Base-by-base conservation (phyloP, 2,113 vertebrate species). In the Tetrao urogallus region DNA sequence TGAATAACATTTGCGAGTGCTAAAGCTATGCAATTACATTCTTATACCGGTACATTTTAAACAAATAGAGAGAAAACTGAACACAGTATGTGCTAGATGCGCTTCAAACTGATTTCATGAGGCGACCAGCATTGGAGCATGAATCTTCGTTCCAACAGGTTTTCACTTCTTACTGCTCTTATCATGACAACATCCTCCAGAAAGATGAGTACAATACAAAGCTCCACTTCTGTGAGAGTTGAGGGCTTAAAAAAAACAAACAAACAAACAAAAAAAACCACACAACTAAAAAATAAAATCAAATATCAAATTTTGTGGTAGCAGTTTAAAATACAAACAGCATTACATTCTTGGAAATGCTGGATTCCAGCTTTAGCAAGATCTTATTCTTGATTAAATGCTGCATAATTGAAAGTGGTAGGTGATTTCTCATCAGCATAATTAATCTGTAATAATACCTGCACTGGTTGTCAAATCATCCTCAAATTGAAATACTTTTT, bases 391-490 rank as follows among this genome's bases (percentile, higher is more conserved):
- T 70, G 27, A 85, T 93, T 79, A 90, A 79, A 79, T 56, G 64
- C 42, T 82, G 40, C n/a, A 83, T 96, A 71, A 88, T 73, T 76
- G 73, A 88, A 91, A 93, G 78, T 2, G 1, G 19, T 57, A 32
- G 43, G 47, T 50, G 79, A 76, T 77, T 95, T 93, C 84, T 93
- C 73, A 80, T 81, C 65, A 88, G 86, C 82, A 38, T 76, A 77
- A 80, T 36, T 70, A 72, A 95, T 82, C 74, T 92, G 61, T 71
- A 90, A 6, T 73, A 84, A 84, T 72, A 96, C 69, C 81, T 92
- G 76, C 48, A 56, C n/a, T 67, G 60, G 61, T 32, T 96, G 90
- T 88, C 66, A 86, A 86, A 60, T n/a, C 45, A 25, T 3, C 82
- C 64, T 64, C 80, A 85, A 7, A 74, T 36, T 38, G 72, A 90